Evolutionary conservation across 2,888 invertebrate genomes (phyloP).

Genomic region (Frankliniella intonsa): DNA sequence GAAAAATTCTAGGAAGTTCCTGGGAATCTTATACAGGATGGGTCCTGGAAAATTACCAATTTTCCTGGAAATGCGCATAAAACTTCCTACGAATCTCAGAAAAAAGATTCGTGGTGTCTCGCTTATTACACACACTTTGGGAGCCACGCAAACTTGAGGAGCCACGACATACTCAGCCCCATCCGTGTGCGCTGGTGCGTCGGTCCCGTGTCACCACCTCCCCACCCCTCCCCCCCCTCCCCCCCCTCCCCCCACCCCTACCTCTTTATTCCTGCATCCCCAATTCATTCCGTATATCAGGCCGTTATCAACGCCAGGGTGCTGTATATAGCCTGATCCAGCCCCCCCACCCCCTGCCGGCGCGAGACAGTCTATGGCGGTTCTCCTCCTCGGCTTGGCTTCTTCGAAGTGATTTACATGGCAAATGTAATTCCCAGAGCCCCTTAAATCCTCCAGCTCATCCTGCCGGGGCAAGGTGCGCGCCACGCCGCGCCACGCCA

Average conservation of each 20-base stretch:
- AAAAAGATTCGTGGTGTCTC: too few relatives aligned
- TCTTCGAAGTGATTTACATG: conserved; percentile 24
- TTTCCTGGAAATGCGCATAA: too few relatives aligned
- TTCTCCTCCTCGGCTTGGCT: not conserved
- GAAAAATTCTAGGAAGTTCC: too few relatives aligned
- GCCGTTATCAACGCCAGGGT: not conserved
- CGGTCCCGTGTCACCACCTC: too few relatives aligned
- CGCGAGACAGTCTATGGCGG: not conserved
- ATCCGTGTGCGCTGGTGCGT: too few relatives aligned
- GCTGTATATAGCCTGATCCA: not conserved
- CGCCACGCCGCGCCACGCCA: not conserved
- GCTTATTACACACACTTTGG: too few relatives aligned
- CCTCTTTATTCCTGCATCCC: not conserved
- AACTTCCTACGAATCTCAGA: too few relatives aligned
- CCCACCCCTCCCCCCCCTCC: not conserved
- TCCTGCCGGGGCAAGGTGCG: not conserved
- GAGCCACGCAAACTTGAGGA: too few relatives aligned
- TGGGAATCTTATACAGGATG: too few relatives aligned
- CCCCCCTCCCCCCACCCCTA: not conserved
- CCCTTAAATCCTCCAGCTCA: not conserved
- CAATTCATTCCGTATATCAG: not conserved
- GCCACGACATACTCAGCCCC: too few relatives aligned
- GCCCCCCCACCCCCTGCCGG: not conserved
- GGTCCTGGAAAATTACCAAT: too few relatives aligned
- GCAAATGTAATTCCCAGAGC: conserved; percentile 2